These are phyloP conservation scores for Asarcornis scutulata DNA, from an alignment of 2,113 vertebrate genomes.

Conservation along the genomic window DNA sequence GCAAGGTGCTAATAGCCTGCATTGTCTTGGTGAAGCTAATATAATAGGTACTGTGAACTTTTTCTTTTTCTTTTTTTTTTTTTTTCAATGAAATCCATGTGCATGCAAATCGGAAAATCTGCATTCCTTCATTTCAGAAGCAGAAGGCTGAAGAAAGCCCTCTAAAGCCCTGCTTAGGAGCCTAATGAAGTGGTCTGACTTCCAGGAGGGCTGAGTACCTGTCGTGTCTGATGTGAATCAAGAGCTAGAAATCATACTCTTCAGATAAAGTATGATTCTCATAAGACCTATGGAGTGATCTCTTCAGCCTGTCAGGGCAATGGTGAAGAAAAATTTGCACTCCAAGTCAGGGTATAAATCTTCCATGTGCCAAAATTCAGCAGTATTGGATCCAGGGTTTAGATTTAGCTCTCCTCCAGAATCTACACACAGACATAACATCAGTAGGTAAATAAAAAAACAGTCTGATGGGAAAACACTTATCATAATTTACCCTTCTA, in stretches of 20 bases:
- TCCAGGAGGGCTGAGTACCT: background rate
- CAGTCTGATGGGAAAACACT: constrained; percentile 18
- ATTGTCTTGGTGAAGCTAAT: background rate
- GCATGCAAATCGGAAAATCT: background rate
- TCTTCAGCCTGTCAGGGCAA: background rate
- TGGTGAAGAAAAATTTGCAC: background rate
- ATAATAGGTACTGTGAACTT: background rate
- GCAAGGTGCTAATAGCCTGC: background rate
- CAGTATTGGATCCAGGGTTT: background rate
- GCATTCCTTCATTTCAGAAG: background rate
- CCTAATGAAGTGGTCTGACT: background rate
- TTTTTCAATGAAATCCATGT: background rate
- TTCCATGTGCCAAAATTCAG: background rate
- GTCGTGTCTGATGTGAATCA: background rate
- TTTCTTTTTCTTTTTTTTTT: background rate
- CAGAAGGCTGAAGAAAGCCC: background rate
- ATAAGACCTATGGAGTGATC: background rate
- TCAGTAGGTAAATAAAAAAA: constrained; percentile 2
- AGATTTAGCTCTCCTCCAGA: background rate
- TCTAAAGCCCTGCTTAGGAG: background rate
- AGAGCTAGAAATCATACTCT: background rate
- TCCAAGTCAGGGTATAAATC: background rate
- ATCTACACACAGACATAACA: background rate
- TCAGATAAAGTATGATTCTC: background rate
- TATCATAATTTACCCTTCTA: background rate